Percentiles rank a stretch among this genome's conserved stretches.
Evolutionary conservation across 2,888 invertebrate species (phyloP).

Genomic region (Andricus quercusramuli): DNA sequence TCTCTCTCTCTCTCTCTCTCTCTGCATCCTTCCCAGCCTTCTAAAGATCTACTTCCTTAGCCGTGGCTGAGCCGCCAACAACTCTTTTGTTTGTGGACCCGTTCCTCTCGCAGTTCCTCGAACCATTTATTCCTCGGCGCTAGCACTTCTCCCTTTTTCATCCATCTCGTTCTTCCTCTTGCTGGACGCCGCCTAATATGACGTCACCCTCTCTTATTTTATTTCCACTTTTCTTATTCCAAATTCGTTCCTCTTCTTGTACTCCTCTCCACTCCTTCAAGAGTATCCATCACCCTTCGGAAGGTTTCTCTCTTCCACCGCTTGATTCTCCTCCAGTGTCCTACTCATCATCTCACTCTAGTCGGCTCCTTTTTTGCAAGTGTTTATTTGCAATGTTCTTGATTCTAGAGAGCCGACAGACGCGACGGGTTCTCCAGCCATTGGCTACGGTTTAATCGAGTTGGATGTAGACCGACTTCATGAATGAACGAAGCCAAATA

Average conservation of each 20-base stretch:
- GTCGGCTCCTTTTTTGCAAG: constrained; percentile 18
- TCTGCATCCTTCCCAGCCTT: constrained; percentile 41
- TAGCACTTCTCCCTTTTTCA: constrained; percentile 41
- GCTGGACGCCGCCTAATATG: constrained; percentile 37
- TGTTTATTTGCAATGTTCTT: constrained; percentile 36
- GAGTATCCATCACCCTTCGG: constrained; percentile 10
- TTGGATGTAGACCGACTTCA: constrained; percentile 47
- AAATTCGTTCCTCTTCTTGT: constrained; percentile 43
- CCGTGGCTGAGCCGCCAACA: constrained; percentile 54
- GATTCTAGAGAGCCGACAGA: constrained; percentile 24
- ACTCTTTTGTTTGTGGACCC: constrained; percentile 73
- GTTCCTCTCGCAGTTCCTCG: constrained; percentile 70
- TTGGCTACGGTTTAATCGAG: constrained; percentile 27
- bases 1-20: constrained; percentile 45
- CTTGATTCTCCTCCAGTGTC: constrained; percentile 20
- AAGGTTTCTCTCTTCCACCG: neutral
- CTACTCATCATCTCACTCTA: constrained; percentile 34
- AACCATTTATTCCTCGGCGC: constrained; percentile 69
- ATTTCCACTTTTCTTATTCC: constrained; percentile 46
- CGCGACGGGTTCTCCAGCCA: constrained; percentile 32
- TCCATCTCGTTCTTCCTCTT: constrained; percentile 40
- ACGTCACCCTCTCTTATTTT: constrained; percentile 1
- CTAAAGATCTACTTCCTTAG: constrained; percentile 48
- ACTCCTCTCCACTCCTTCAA: constrained; percentile 42
- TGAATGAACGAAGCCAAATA: constrained; percentile 49